Evolutionary conservation across 2,797 vertebrate genomes (phyloP), one percentile per base, ranked within the genome.

Genomic region (Micromesistius poutassou): DNA sequence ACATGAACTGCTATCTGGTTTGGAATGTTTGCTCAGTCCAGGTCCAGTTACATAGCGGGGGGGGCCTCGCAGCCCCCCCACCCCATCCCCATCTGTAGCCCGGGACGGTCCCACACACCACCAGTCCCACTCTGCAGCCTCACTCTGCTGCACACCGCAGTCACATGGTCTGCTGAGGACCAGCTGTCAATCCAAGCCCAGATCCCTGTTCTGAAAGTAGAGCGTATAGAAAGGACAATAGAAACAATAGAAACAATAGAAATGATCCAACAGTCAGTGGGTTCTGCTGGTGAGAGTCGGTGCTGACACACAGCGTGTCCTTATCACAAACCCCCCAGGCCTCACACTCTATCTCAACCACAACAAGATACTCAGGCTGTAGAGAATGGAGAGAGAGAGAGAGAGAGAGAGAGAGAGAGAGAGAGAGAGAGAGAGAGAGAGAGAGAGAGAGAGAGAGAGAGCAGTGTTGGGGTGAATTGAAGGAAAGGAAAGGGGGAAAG

Each of bases 11-110:
- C 66, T 90, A 89, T 92, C 87, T 89, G 70, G 80, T 82, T 77
- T 83, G 79, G 85, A 89, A 87, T 92, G 90, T 92, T 89, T 91
- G 86, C 82, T 85, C 78, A 83, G 85, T 66, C 77, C 77, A 87
- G 87, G 81, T 90, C 89, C 83, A 77, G 85, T 92, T 92, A 87
- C 87, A 76, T 33, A 68, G 73, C 76, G 80, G 85, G 74, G 82
- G 86, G 78, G 74, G 28, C 79, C 73, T 78, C 36, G 22, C 28
- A 74, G 40, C n/a, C 55, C 38, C 12, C 22, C 70, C 71, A 14
- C 70, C 42, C 25, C 28, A 12, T 40, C 55, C 28, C 72, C 22
- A 30, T n/a, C 68, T 25, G 73, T 77, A 79, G 12, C 40, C 73
- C 42, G 8, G 42, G 42, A 30, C 14, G 28, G 31, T 28, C 73